Evolutionary conservation across 2,888 invertebrate species (phyloP).

Genomic region (Maniola hyperantus): DNA sequence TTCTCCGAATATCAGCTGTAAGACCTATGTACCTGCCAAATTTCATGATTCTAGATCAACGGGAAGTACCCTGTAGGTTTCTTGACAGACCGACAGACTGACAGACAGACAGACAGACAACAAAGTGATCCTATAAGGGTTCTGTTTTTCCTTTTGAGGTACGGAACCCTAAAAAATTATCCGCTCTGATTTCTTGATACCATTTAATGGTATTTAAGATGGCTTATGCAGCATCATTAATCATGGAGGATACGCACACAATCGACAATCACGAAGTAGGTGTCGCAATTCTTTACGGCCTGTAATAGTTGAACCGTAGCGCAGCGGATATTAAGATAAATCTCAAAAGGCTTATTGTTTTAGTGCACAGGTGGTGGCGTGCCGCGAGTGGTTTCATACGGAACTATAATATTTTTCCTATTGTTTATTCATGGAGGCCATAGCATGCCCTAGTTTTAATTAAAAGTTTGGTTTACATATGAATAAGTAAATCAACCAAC

Average conservation of each 20-base stretch:
- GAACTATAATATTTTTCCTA: constrained; percentile 19
- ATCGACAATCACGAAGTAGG: constrained; percentile 12
- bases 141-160: no score
- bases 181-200: background rate
- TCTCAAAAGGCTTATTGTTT: constrained; percentile 21
- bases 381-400: constrained; percentile 1
- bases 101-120: no score
- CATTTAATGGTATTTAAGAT: background rate
- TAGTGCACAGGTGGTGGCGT: constrained; percentile 7
- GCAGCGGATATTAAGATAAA: constrained; percentile 6
- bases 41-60: no score
- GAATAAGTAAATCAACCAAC: background rate
- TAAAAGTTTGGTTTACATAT: background rate
- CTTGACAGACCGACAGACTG: no score
- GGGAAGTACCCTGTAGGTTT: no score
- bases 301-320: constrained; percentile 4
- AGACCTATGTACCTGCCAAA: no score
- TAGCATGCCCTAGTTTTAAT: background rate
- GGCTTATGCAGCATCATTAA: background rate
- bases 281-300: constrained; percentile 7
- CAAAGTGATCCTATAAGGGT: no score
- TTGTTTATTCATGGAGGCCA: constrained; percentile 13
- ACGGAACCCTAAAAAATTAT: no score
- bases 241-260: constrained; percentile 12
- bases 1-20: no score